These are phyloP conservation scores for Thalassoma bifasciatum DNA, from an alignment of 2,113 vertebrate genomes.

Conservation along the genomic window DNA sequence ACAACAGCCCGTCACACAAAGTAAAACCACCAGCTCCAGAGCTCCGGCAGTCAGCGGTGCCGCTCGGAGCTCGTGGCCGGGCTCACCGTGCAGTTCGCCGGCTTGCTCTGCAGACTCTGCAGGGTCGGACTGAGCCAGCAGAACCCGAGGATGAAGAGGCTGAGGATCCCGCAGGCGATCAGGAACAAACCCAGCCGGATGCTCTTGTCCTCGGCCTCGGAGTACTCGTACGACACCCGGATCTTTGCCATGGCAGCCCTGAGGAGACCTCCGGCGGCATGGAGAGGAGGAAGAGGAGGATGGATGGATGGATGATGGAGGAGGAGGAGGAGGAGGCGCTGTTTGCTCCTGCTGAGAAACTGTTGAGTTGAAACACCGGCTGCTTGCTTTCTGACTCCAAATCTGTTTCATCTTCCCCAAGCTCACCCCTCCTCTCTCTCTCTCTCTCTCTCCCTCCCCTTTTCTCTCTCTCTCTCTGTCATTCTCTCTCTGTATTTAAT, in stretches of 20 bases:
- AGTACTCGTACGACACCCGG: constrained; percentile 92
- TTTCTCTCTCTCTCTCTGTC: background rate
- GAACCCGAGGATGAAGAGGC: constrained; percentile 88
- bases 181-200: constrained; percentile 95
- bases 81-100: constrained; percentile 79
- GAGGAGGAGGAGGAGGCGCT: constrained; percentile 19
- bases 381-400: constrained; percentile 36
- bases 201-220: constrained; percentile 96
- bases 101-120: constrained; percentile 76
- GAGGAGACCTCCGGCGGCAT: constrained; percentile 64
- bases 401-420: constrained; percentile 34
- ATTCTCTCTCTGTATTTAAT: too few species aligned
- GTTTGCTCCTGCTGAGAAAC: constrained; percentile 31
- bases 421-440: too few species aligned
- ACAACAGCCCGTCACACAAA: background rate
- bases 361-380: constrained; percentile 42
- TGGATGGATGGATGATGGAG: constrained; percentile 19
- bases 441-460: background rate
- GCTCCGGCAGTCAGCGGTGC: constrained; percentile 16
- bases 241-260: constrained; percentile 89
- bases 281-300: constrained; percentile 51
- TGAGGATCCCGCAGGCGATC: constrained; percentile 93
- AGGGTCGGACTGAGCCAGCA: constrained; percentile 78
- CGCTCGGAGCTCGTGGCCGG: constrained; percentile 14
- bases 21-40: background rate